Evolutionary conservation across 35 echinoderm and acorn worm species (phyloP).

Genomic region (Ophioderma brevispina): DNA sequence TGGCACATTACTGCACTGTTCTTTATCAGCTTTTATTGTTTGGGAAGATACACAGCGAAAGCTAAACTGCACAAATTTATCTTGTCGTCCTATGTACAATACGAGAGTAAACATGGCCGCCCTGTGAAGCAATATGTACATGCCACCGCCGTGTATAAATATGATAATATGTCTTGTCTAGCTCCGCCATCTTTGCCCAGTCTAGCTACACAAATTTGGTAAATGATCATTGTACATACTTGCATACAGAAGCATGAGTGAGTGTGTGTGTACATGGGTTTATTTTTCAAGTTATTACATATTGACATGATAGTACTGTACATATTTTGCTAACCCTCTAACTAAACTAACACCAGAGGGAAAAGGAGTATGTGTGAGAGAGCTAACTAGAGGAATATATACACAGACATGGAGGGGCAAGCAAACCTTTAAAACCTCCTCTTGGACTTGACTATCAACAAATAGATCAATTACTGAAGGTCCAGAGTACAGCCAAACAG

Average conservation of each 20-base stretch:
- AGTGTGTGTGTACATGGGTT: background rate
- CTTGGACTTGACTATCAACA: too few relatives aligned
- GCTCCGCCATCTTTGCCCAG: background rate
- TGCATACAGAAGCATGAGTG: background rate
- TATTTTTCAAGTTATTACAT: background rate
- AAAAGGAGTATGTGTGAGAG: too few relatives aligned
- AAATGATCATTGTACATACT: background rate
- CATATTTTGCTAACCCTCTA: constrained; percentile 2
- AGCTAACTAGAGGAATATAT: too few relatives aligned
- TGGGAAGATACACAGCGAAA: background rate
- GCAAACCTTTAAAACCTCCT: too few relatives aligned
- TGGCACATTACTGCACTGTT: background rate
- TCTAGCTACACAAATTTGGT: background rate
- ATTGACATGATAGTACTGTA: background rate
- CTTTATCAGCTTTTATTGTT: background rate
- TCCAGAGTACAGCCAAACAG: too few relatives aligned
- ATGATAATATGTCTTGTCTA: background rate
- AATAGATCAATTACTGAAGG: too few relatives aligned
- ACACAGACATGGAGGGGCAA: too few relatives aligned
- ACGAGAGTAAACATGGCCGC: background rate
- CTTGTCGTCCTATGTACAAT: background rate
- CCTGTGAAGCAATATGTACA: background rate
- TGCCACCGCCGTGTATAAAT: background rate
- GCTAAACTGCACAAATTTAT: constrained; percentile 5
- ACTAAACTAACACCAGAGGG: background rate